Base-by-base conservation (phyloP, 2,113 vertebrate genomes). In the Dunckerocampus dactyliophorus region DNA sequence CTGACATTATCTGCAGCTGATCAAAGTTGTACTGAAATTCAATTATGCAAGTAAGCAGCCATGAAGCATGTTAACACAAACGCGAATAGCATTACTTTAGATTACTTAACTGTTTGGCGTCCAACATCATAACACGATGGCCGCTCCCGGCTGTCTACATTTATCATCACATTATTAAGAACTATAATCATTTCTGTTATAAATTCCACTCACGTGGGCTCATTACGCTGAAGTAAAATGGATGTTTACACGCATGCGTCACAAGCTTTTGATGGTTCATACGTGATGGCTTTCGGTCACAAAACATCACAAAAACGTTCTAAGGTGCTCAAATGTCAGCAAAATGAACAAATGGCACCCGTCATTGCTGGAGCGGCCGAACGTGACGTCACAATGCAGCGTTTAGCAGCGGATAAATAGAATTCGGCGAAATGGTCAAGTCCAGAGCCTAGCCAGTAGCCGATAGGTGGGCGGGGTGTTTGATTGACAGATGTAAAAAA, bases 121-220 rank as follows among this genome's bases (percentile, higher is more conserved):
- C 24, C 17, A 53, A 53, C 51, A 53, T 53, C 51, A 53, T 53
- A 34, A 28, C 8, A 49, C 22, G 51, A 34, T 53, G 51, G 28
- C 34, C 28, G 51, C 51, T 53, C 15, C 28, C 51, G 28, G 24
- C 24, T 31, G 16, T 31, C 24, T 37, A n/a, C 13, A 19, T 19
- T 37, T 19, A 20, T 4, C 52, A 54, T 37, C 53, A 37, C 53
- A 20, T 55, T 3, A n/a, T 53, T 1, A n/a, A n/a, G 16, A 34
- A 54, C 5, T 19, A 37, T 1, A 17, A n/a, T 34, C n/a, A 11
- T 37, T 19, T 9, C 9, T 12, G 17, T 55, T 39, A 10, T 13
- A 34, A 17, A 17, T 19, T n/a, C 17, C 34, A 17, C 28, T 37
- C 16, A 28, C 1, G 51, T 28, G 51, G 24, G 16, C 13, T 22